phyloP scores from a whole-genome alignment of 2,797 vertebrate genomes.

The Eupleurogrammus muticus region DNA sequence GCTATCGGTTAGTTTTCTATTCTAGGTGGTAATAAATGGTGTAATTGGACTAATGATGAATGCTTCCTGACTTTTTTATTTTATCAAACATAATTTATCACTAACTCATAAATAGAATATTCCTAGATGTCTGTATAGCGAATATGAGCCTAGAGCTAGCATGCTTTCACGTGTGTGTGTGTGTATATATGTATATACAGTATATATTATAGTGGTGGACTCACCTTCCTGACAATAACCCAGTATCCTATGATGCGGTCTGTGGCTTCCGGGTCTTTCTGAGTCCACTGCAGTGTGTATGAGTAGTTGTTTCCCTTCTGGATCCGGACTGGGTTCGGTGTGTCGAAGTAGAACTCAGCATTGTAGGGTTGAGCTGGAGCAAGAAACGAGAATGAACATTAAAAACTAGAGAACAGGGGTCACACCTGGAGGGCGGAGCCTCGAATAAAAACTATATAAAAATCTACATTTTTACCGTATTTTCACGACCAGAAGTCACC shows the following conservation, averaged over 20 bases:
- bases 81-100: too few species aligned
- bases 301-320: constrained; percentile 95
- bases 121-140: background rate
- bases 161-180: background rate
- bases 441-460: too few species aligned
- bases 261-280: constrained; percentile 91
- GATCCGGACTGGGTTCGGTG: constrained; percentile 93
- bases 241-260: constrained; percentile 93
- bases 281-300: constrained; percentile 96
- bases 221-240: constrained; percentile 91
- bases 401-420: too few species aligned
- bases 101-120: background rate
- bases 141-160: background rate
- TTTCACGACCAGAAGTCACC: too few species aligned
- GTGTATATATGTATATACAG: background rate
- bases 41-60: too few species aligned
- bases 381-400: too few species aligned
- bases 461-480: too few species aligned
- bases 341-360: constrained; percentile 99
- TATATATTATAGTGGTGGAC: constrained; percentile 3
- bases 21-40: too few species aligned
- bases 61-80: too few species aligned
- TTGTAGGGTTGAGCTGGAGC: constrained; percentile 91
- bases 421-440: too few species aligned
- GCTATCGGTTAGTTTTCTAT: too few species aligned